Base-by-base conservation (phyloP, 35 echinoderm and acorn worm species). In the Apostichopus parvimensis region DNA sequence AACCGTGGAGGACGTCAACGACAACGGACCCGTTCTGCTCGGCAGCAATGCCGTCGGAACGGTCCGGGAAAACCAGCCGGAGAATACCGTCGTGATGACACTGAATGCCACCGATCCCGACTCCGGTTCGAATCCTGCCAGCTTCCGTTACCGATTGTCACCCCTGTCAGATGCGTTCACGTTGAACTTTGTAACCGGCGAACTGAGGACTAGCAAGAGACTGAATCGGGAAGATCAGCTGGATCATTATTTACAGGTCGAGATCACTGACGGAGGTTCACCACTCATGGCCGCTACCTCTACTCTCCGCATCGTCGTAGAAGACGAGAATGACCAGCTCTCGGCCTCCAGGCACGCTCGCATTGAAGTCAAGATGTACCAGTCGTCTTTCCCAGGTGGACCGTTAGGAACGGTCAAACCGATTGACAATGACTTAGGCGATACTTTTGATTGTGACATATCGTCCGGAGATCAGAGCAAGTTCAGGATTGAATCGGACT, bases 101-200 rank as follows among this genome's bases (percentile, higher is more conserved):
- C 86, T 99, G 84, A 93, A 65, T 84, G 97, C 97, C 13, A 94
- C 91, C 26, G 97, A 99, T 87, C 97, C 97, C 56, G 97, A 99
- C 65, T 53, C 77, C 1, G 86, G 85, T 21, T 93, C 97, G 18
- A 60, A 99, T 77, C 93, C 91, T 64, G 66, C 78, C 14, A 66
- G 84, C 52, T 98, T 95, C 57, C 93, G 91, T 14, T 98, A 94
- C 91, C 76, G 85, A 53, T 61, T 99, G 9, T 87, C 80, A 52
- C 59, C 86, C 11, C 80, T 91, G 54, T 92, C 92, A 17, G 59
- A 78, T 57, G 77, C 82, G 0, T 99, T 99, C 78, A 91, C 79
- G 8, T 79, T 99, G 75, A 73, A 90, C 83, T 54, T 25, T 21
- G 24, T 25, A 11, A 90, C 86, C 55, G 89, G 92, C 70, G 53